phyloP scores from a whole-genome alignment of 2,888 invertebrate species.

The Ischnura elegans region DNA sequence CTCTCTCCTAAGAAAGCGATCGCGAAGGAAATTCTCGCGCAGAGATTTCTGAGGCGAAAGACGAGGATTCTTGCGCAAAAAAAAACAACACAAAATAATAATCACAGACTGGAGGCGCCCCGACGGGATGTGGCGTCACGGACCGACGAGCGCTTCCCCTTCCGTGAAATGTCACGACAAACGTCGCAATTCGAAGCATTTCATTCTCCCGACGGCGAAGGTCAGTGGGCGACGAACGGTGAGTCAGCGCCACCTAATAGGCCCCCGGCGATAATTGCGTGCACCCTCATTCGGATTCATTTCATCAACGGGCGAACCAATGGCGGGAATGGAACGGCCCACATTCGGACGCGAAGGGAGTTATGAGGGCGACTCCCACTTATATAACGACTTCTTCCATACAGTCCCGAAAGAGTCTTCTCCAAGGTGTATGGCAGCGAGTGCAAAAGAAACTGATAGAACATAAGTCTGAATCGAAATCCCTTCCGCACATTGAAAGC shows the following conservation, averaged over 20 bases:
- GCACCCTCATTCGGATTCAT: background rate
- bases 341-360: background rate
- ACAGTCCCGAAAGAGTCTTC: no score
- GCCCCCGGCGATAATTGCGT: background rate
- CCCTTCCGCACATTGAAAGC: no score
- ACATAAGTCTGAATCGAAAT: no score
- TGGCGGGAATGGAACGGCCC: background rate
- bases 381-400: no score
- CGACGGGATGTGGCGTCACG: background rate
- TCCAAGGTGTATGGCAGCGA: no score
- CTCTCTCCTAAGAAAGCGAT: no score
- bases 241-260: background rate
- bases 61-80: background rate
- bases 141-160: background rate
- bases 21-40: no score
- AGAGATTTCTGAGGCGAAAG: background rate
- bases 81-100: background rate
- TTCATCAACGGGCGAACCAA: background rate
- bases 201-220: background rate
- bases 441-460: no score
- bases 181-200: background rate
- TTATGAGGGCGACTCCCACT: no score
- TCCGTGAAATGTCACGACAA: constrained; percentile 8
- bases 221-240: background rate
- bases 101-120: background rate